A percentile compares a stretch with the other conserved stretches of the same genome.
Evolutionary conservation across 2,113 vertebrate genomes (phyloP).

Genomic region (Clarias macrocephalus): DNA sequence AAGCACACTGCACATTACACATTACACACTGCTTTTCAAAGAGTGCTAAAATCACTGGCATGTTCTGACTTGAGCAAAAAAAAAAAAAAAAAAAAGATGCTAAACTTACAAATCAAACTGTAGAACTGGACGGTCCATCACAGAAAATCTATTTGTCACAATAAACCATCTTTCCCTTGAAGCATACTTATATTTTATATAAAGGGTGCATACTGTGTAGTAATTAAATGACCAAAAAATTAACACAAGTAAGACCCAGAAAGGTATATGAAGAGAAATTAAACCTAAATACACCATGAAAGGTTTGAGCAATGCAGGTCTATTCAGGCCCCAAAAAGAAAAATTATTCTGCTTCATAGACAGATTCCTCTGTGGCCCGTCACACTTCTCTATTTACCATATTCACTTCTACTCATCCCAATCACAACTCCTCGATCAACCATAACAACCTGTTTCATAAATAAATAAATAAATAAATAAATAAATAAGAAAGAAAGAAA

Average conservation of each 20-base stretch:
- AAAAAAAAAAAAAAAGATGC: too few species aligned
- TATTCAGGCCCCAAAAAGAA: slow-evolving; percentile 33
- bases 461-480: not conserved
- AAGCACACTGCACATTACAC: not conserved
- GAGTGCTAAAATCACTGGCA: slow-evolving; percentile 6
- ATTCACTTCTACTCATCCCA: not conserved
- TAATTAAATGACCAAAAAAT: not conserved
- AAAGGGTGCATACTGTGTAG: not conserved
- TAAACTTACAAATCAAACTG: not conserved
- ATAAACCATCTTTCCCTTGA: not conserved
- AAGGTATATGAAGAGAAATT: slow-evolving; percentile 19
- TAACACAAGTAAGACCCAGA: not conserved
- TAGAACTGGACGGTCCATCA: not conserved
- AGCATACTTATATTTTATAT: not conserved
- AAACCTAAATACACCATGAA: slow-evolving; percentile 13
- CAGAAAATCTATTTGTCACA: not conserved
- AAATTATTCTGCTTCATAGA: slow-evolving; percentile 9
- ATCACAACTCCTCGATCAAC: not conserved
- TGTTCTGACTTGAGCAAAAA: slow-evolving; percentile 41
- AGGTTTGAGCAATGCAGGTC: slow-evolving; percentile 27
- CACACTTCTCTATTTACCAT: not conserved
- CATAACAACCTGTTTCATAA: not conserved
- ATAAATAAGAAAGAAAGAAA: not conserved
- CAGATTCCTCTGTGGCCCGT: not conserved
- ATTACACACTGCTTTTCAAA: slow-evolving; percentile 6